Base-by-base conservation (phyloP, 2,113 vertebrate genomes). In the Oxyura jamaicensis region DNA sequence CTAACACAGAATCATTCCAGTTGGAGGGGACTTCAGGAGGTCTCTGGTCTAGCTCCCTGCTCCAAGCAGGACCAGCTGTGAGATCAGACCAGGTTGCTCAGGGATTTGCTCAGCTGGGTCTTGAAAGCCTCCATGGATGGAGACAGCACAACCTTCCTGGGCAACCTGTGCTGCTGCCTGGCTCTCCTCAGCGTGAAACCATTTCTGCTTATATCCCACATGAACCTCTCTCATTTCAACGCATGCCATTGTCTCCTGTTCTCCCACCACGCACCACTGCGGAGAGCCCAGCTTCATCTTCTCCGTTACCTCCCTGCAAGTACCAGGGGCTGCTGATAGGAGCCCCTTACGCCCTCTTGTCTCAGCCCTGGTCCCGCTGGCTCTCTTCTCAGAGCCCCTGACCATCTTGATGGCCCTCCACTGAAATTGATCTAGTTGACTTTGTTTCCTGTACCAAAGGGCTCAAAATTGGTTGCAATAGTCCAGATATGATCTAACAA, bases 221-320 rank as follows among this genome's bases (percentile, higher is more conserved):
- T 73, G 63, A 91, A 81, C 8, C 4, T 80, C 14, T 10, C 5
- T 46, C 60, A 11, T 73, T 80, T 73, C 59, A 65, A 2, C 19
- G 55, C 31, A 3, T 22, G 35, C 8, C 22, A 1, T 16, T 74
- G 28, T 55, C 22, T 73, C 36, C 76, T 0, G 0, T 28, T 14
- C 33, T 69, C 33, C 59, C 48, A 69, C 4, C 0, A 0, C 1
- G 19, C 59, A 84, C 25, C 3, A 2, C 17, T 22, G 35, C 28
- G 26, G 29, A 69, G 10, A 74, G 19, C 29, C 35, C 44, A 52
- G 29, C 22, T 89, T 55, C 41, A 15, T 7, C 13, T 65, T 41
- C 53, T 86, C 35, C 65, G 18, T 58, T 15, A 10, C 4, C 26
- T 75, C 29, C 52, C 28, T 1, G 1, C 4, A 66, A 26, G 35